Conservation (phyloP, 2,797 vertebrate species). For the Anisognathus igniventris region DNA sequence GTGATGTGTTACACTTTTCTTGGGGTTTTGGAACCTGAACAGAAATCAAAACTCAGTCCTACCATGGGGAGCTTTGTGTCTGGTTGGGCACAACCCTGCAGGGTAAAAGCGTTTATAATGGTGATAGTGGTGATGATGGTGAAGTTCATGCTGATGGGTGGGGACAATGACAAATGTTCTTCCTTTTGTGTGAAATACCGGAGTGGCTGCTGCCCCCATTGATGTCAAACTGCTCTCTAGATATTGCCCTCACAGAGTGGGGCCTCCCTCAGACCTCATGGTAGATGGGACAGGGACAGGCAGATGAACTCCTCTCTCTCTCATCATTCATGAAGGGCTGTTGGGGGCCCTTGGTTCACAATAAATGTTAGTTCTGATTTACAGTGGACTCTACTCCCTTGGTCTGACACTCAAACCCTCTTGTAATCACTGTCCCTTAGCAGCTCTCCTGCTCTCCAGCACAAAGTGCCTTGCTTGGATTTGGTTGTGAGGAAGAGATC, state of each 20-base stretch:
- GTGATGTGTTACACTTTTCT: not conserved
- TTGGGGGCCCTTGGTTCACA: not conserved
- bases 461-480: not conserved
- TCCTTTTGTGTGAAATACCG: fast-evolving
- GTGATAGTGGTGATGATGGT: not conserved
- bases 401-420: not conserved
- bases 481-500: not conserved
- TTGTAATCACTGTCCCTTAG: not conserved
- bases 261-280: not conserved
- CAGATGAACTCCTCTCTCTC: not conserved
- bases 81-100: not conserved
- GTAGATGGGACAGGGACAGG: not conserved
- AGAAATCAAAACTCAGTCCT: not conserved
- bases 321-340: not conserved
- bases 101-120: not conserved
- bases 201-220: not conserved
- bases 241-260: not conserved
- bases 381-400: not conserved
- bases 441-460: not conserved
- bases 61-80: not conserved
- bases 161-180: not conserved
- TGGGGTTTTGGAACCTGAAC: not conserved
- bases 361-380: not conserved
- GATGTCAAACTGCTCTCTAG: not conserved
- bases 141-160: not conserved